phyloP scores from a whole-genome alignment of 2,888 invertebrate species.

The Ornithoptera priamus region DNA sequence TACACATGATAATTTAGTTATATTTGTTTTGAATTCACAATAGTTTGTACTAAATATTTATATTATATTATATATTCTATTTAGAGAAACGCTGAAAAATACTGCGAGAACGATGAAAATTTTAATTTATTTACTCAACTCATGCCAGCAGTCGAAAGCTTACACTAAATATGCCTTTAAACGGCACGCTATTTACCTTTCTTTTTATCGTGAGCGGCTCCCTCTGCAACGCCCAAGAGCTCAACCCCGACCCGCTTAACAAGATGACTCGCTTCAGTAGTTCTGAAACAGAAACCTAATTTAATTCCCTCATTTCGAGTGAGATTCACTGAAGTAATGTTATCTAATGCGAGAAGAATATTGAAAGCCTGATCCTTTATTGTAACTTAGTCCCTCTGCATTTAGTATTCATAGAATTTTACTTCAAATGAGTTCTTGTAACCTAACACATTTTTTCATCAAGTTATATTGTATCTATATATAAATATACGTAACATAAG shows the following conservation, averaged over 20 bases:
- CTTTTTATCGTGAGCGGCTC: constrained; percentile 90
- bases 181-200: constrained; percentile 58
- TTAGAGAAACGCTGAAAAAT: neutral
- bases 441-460: neutral
- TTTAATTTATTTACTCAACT: constrained; percentile 33
- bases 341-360: constrained; percentile 5
- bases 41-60: neutral
- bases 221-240: constrained; percentile 94
- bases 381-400: constrained; percentile 4
- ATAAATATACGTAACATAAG: no score
- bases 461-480: no score
- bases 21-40: no score
- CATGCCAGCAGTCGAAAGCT: constrained; percentile 30
- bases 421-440: neutral
- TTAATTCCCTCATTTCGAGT: constrained; percentile 62
- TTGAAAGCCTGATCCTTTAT: constrained; percentile 14
- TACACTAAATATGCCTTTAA: constrained; percentile 38
- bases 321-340: constrained; percentile 51
- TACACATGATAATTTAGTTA: no score
- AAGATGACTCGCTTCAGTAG: constrained; percentile 92
- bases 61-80: neutral
- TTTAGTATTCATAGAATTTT: constrained; percentile 7
- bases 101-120: constrained; percentile 6
- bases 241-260: constrained; percentile 93
- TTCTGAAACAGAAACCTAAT: constrained; percentile 83